Base-by-base conservation (phyloP, 2,113 vertebrate species). In the Dipodomys merriami region DNA sequence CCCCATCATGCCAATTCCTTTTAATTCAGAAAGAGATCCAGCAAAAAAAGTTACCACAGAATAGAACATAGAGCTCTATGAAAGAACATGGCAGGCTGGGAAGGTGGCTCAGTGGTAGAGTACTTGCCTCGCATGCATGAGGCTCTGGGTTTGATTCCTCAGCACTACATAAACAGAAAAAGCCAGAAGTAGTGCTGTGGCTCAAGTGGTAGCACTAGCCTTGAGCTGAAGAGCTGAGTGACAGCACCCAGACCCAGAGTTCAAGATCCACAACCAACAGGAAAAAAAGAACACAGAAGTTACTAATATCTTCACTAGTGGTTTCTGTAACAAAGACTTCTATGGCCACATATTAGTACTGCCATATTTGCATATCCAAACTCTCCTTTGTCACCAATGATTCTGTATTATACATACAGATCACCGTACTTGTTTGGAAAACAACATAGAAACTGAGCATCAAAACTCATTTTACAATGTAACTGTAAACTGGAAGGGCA, bases 11-110 rank as follows among this genome's bases (percentile, higher is more conserved):
- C 8, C 30, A 76, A 57, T 9, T 76, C 25, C 44, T 88, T 78
- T 80, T 91, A 86, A 23, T 83, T 91, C 30, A 87, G 71, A 67
- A 23, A 94, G 69, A 67, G 30, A 27, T 22, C 27, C 29, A 87
- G 33, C 30, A 49, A 12, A 23, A 92, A 93, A 74, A 44, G 64
- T 29, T 35, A 69, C 22, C 79, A 74, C 23, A 76, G 10, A 53
- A 81, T 5, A 86, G 27, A 90, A 87, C 73, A 68, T 15, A 84
- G 20, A 20, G 15, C 12, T 65, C 53, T 83, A 20, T 84, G n/a
- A 57, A 53, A 49, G 53, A 39, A 39, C 39, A 39, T 39, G 39
- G 39, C 39, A 39, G 39, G 39, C 39, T 39, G 39, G 39, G 39
- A 39, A 39, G 39, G 39, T 39, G 5, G 39, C 39, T 39, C 39